Evolutionary conservation across 2,113 vertebrate genomes (phyloP), one percentile per base, ranked within the genome.

Genomic region (Callipepla californica): DNA sequence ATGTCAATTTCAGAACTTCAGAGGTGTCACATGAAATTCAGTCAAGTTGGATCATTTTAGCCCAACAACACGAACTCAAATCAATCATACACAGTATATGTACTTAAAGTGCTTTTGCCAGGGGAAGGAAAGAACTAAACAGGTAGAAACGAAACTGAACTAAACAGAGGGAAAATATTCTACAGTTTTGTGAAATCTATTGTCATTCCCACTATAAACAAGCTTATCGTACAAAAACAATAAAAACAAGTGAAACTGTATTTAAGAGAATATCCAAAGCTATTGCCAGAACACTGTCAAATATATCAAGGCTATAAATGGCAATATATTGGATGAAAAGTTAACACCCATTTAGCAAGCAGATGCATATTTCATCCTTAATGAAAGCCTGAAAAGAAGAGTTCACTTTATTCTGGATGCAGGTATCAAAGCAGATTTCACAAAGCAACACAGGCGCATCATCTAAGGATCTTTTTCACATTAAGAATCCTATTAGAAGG

Each of bases 401-500:
- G 96, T 98, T 98, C 97, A 98, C 96, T 96, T 97, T 97, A 98
- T 97, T 97, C 95, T 96, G 86, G 80, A 95, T 90, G 95, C 93
- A 97, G 84, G 95, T 97, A 98, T 97, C 97, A 96, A 96, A 95
- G 95, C 95, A 97, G 92, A 98, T 98, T 96, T 97, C 95, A 90
- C 86, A 93, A 94, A 97, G 97, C 96, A 97, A 96, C 94, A 96
- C 21, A 94, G 96, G 96, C 40, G 47, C 98, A 98, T 98, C 98
- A 99, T 98, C 98, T 98, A 98, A 98, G 98, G 98, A 99, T 99
- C 98, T 98, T 98, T 98, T 99, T 98, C 98, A 98, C 99, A 99
- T 99, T 99, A 99, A 98, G 98, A 99, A 99, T 99, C 98, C 99
- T 98, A 99, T 99, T 99, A 99, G 99, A 99, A 99, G 98, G 98